A percentile compares a stretch with the other conserved stretches of the same genome.
phyloP scores from a whole-genome alignment of 53 echinoderm and acorn worm genomes.

The Arbacia lixula region DNA sequence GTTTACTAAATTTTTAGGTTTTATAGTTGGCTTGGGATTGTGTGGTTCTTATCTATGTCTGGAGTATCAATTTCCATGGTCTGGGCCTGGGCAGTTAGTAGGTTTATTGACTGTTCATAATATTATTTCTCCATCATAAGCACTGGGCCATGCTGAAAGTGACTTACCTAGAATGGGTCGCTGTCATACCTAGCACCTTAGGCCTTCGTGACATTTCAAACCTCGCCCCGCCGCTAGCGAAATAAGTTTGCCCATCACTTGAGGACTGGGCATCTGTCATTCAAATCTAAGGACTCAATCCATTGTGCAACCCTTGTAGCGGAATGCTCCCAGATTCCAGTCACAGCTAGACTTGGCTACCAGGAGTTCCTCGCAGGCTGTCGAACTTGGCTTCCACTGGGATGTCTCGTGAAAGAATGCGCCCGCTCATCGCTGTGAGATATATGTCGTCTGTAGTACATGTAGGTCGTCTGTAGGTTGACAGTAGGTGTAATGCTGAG shows the following conservation, averaged over 20 bases:
- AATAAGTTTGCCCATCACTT: constrained; percentile 29
- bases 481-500: no score
- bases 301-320: constrained; percentile 25
- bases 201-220: constrained; percentile 34
- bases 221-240: neutral
- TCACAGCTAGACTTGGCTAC: constrained; percentile 50
- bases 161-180: no score
- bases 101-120: no score
- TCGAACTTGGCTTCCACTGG: constrained; percentile 21
- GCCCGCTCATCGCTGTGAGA: no score
- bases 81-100: no score
- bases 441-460: no score
- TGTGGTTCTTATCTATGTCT: neutral
- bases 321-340: constrained; percentile 29
- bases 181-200: constrained; percentile 28
- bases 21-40: neutral
- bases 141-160: no score
- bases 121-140: no score
- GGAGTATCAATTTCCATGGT: no score
- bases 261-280: constrained; percentile 32
- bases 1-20: neutral
- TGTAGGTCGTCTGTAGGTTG: no score
- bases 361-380: constrained; percentile 41
- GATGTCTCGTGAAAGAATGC: no score
- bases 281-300: constrained; percentile 26